Percentiles rank a stretch among this genome's conserved stretches.
These are phyloP conservation scores for Isoperla grammatica DNA, from an alignment of 2,888 invertebrate species.

Conservation along the genomic window DNA sequence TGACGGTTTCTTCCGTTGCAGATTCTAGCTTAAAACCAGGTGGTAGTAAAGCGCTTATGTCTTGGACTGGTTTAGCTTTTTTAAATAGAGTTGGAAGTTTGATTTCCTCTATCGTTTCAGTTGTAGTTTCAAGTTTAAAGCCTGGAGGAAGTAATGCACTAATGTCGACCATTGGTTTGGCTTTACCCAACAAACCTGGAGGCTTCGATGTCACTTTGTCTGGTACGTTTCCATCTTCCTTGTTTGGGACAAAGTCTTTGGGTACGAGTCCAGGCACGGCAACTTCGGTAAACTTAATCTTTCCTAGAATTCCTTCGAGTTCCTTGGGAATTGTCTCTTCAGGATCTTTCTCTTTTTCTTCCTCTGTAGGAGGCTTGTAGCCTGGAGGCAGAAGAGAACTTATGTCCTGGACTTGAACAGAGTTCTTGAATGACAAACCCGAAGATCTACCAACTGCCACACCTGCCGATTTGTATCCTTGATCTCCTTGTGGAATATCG, in stretches of 20 bases:
- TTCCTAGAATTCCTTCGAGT: constrained; percentile 16
- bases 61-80: constrained; percentile 29
- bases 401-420: constrained; percentile 52
- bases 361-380: constrained; percentile 49
- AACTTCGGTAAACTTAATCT: constrained; percentile 20
- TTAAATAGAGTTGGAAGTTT: constrained; percentile 17
- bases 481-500: constrained; percentile 21
- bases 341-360: constrained; percentile 2
- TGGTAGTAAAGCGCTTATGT: constrained; percentile 57
- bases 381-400: constrained; percentile 61
- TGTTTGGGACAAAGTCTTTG: constrained; percentile 31
- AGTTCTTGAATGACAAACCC: constrained; percentile 41
- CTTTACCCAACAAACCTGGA: neutral
- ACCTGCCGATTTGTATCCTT: constrained; percentile 48
- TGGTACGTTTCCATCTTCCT: neutral
- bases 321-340: constrained; percentile 1
- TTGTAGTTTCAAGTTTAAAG: constrained; percentile 46
- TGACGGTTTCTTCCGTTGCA: constrained; percentile 3
- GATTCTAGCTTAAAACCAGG: constrained; percentile 51
- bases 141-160: constrained; percentile 58
- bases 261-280: constrained; percentile 33
- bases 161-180: constrained; percentile 42
- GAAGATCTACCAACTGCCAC: constrained; percentile 50
- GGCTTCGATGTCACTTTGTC: neutral
- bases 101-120: neutral